phyloP scores from a whole-genome alignment of 1,140 invertebrate species.

The Psilanteris sp. region DNA sequence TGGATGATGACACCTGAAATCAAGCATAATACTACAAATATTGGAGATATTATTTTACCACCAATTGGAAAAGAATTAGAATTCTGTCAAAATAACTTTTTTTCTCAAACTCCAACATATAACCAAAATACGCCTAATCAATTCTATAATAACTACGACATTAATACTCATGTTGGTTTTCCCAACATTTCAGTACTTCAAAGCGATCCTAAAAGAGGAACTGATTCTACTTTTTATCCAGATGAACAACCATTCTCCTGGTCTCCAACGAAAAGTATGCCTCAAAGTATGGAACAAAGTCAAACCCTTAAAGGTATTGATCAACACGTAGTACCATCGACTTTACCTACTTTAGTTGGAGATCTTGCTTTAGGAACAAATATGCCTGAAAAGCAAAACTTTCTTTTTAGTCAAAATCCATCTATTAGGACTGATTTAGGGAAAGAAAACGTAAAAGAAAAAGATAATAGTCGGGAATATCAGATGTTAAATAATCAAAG shows the following conservation, averaged over 20 bases:
- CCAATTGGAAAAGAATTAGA: slow-evolving; percentile 78
- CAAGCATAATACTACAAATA: slow-evolving; percentile 73
- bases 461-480: slow-evolving; percentile 72
- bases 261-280: slow-evolving; percentile 81
- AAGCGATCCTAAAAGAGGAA: slow-evolving; percentile 69
- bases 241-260: slow-evolving; percentile 82
- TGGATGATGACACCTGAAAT: slow-evolving; percentile 84
- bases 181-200: slow-evolving; percentile 74
- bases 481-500: slow-evolving; percentile 74
- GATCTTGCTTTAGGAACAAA: slow-evolving; percentile 82
- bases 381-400: slow-evolving; percentile 75
- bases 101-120: slow-evolving; percentile 73
- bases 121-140: slow-evolving; percentile 76
- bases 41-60: slow-evolving; percentile 75
- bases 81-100: slow-evolving; percentile 78
- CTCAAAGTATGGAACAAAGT: slow-evolving; percentile 74
- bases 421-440: slow-evolving; percentile 60
- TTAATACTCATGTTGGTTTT: slow-evolving; percentile 71
- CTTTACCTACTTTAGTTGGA: slow-evolving; percentile 82
- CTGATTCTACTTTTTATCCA: slow-evolving; percentile 71
- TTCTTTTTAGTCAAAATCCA: slow-evolving; percentile 72
- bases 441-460: slow-evolving; percentile 71
- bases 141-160: slow-evolving; percentile 79
- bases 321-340: slow-evolving; percentile 79
- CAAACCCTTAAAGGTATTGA: slow-evolving; percentile 72